Evolutionary conservation across 37 sponge, comb jelly and placozoan species (phyloP), one percentile per base, ranked within the genome.

Genomic region (Geodia barretti): DNA sequence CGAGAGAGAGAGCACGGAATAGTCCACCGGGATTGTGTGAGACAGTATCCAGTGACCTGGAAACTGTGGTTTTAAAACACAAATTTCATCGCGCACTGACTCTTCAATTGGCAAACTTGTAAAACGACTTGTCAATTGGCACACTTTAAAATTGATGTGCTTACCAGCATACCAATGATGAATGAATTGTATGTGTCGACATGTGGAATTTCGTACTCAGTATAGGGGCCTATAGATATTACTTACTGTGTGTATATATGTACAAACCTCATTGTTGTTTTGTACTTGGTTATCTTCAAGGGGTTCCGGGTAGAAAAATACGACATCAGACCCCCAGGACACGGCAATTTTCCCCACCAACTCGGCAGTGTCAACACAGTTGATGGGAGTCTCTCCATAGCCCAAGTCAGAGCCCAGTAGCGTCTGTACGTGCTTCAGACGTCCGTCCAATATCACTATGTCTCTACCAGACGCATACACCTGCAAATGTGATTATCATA

Each of bases 381-480:
- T 73, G 4, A 87, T 64, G 4, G 35, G 29, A 7, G 61, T 74
- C 29, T 74, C 62, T 8, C 70, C 69, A 41, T 72, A 91, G 41
- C 84, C 94, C 59, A 72, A 76, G 67, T 66, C 66, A 21, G 60
- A 33, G 23, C 88, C 84, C 24, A 85, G 60, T 23, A 95, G 74
- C 11, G 90, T 92, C 91, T 95, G 96, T 0, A 95, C 20, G 60
- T 79, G 83, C 36, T 75, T 76, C 72, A 95, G 60, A 2, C 67
- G 58, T 37, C 77, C 79, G 54, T 86, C 79, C 36, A 95, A 58
- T 14, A 95, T 43, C 8, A 95, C 80, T 7, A 92, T 80, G 74
- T 85, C 83, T 30, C 71, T 77, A 17, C 90, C 96, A 19, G 93
- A 95, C 11, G 93, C 93, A 79, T 92, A 95, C 20, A 83, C 94